These are phyloP conservation scores for Glandiceps talaboti DNA, from an alignment of 53 echinoderm and acorn worm species.

Conservation along the genomic window DNA sequence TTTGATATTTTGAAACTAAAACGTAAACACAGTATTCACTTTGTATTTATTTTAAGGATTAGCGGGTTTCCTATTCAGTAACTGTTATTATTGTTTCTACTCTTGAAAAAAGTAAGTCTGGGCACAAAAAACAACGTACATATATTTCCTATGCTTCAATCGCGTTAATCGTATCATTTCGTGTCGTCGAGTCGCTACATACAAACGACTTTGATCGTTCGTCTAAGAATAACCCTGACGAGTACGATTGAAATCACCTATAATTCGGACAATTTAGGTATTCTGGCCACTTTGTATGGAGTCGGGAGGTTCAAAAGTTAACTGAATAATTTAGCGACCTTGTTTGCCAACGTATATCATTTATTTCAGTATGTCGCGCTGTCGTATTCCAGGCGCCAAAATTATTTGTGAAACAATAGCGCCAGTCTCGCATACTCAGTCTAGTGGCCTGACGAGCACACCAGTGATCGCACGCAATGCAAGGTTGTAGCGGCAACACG, in stretches of 20 bases:
- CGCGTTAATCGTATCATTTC: not conserved
- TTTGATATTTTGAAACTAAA: too few relatives aligned
- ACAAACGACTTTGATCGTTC: too few relatives aligned
- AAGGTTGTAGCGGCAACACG: too few relatives aligned
- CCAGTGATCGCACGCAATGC: not conserved
- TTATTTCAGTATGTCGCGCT: conserved; percentile 1
- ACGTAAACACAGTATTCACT: not conserved
- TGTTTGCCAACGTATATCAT: conserved; percentile 15
- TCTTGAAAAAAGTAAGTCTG: too few relatives aligned
- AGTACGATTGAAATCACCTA: too few relatives aligned
- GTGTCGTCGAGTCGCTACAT: too few relatives aligned
- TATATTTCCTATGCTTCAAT: too few relatives aligned
- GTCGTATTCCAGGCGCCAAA: conserved; percentile 16
- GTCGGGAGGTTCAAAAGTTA: conserved; percentile 10
- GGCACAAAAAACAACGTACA: too few relatives aligned
- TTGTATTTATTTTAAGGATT: not conserved
- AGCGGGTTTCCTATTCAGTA: not conserved
- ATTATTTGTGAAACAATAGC: conserved; percentile 10
- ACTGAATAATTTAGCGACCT: conserved; percentile 8
- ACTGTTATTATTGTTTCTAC: too few relatives aligned
- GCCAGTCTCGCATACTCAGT: not conserved
- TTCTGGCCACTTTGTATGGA: not conserved
- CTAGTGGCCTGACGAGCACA: not conserved
- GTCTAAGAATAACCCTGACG: too few relatives aligned
- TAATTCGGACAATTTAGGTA: not conserved